These are phyloP conservation scores for Nothocercus julius DNA, from an alignment of 2,113 vertebrate genomes.

Conservation along the genomic window DNA sequence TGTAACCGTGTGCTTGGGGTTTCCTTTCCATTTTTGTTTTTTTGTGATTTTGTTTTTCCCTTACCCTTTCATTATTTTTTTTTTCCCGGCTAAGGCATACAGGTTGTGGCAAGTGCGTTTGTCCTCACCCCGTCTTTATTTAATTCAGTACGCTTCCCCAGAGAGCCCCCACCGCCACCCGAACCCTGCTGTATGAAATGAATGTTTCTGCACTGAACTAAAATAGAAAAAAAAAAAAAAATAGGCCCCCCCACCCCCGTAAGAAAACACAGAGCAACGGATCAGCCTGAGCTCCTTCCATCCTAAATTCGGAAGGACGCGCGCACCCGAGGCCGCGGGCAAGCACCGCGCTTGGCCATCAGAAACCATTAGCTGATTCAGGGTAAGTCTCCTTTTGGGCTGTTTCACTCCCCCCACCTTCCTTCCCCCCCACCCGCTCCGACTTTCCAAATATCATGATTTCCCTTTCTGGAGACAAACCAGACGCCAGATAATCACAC, in stretches of 20 bases:
- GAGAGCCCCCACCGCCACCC: not conserved
- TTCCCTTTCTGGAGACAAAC: conserved; percentile 77
- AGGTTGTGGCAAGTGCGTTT: conserved; percentile 47
- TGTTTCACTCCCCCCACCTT: not conserved
- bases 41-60: no score
- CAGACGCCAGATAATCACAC: conserved; percentile 79
- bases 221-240: conserved; percentile 12
- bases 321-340: not conserved
- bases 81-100: not conserved
- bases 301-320: not conserved
- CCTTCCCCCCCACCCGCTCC: conserved; percentile 3
- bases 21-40: not conserved
- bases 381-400: conserved; percentile 41
- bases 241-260: not conserved
- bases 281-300: conserved; percentile 39
- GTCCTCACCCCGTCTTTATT: conserved; percentile 43
- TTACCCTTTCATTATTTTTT: no score
- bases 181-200: conserved; percentile 62
- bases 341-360: conserved; percentile 2
- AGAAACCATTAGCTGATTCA: not conserved
- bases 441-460: conserved; percentile 50
- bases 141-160: conserved; percentile 50
- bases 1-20: not conserved
- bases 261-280: conserved; percentile 11
- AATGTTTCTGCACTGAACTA: conserved; percentile 75